Evolutionary conservation across 1,140 invertebrate species (phyloP).

Genomic region (Eulimnadia texana): DNA sequence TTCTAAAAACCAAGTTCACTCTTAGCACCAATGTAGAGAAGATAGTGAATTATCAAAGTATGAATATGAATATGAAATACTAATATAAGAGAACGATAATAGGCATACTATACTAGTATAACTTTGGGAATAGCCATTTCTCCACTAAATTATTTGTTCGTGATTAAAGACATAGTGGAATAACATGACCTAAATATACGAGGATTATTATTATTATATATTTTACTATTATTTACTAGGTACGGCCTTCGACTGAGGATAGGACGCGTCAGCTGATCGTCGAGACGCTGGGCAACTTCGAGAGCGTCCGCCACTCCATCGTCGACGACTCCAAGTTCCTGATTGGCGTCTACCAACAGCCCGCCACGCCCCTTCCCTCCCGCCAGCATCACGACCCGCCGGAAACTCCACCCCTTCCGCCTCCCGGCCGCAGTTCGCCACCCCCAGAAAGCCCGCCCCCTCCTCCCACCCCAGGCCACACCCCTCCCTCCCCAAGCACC

Average conservation of each 20-base stretch:
- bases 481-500: not conserved
- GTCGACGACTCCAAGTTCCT: constrained; percentile 14
- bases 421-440: constrained; percentile 4
- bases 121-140: too few species aligned
- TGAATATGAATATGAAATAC: not conserved
- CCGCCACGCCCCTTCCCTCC: constrained; percentile 11
- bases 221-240: not conserved
- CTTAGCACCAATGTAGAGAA: too few species aligned
- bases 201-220: too few species aligned
- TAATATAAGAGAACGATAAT: too few species aligned
- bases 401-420: not conserved
- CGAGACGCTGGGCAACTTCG: constrained; percentile 14
- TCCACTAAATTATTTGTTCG: too few species aligned
- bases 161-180: too few species aligned
- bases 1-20: too few species aligned
- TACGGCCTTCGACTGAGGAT: constrained; percentile 12
- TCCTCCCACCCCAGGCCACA: not conserved
- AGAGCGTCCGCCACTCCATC: constrained; percentile 11
- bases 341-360: constrained; percentile 17
- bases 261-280: constrained; percentile 11
- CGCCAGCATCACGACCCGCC: constrained; percentile 13
- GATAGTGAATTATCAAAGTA: not conserved
- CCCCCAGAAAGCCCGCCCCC: constrained; percentile 11
- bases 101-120: too few species aligned
- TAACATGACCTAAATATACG: too few species aligned